Base-by-base conservation (phyloP, 2,888 invertebrate genomes). In the Sabellastarte sp. region DNA sequence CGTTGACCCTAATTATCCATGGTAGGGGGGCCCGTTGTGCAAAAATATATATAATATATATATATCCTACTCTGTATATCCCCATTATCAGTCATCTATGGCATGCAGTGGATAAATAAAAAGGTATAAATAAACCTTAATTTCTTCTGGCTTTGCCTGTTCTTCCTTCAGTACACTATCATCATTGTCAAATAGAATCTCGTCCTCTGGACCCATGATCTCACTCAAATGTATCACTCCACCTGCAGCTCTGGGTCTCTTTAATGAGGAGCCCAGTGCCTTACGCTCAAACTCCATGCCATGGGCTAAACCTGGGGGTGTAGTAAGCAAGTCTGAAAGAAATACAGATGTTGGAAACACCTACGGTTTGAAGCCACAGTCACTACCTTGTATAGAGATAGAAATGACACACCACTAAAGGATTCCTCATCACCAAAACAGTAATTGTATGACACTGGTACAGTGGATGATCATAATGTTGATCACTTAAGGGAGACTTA, bases 291-390 rank as follows among this genome's bases (percentile, higher is more conserved):
- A 84, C 30, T 71, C 73, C 73, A 84, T 75, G 20, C 84, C 84
- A 55, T 71, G 60, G 20, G 85, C 81, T 72, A 90, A 89, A 0
- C 91, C 91, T 10, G 92, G 92, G 0, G 91, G 89, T 64, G 87
- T 84, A 1, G 87, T 87, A 3, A 89, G 76, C 32, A 89, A 80
- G 66, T 87, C 89, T 89, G 77, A 20, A 84, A 70, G 2, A 29
- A 5, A 50, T 15, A 59, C n/a, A n/a, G 10, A 57, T n/a, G n/a
- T n/a, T n/a, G 24, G 24, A 2, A 32, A 24, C 1, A 56, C 33
- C 29, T 31, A 2, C 29, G 24, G 57, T 32, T 20, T 61, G 31
- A 32, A 33, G 10, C 1, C n/a, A 32, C n/a, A n/a, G n/a, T n/a
- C n/a, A n/a, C n/a, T n/a, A n/a, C n/a, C n/a, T n/a, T n/a, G n/a